Percentiles rank a stretch among this genome's conserved stretches.
Evolutionary conservation across 2,113 vertebrate genomes (phyloP).

Genomic region (Syngnathoides biaculeatus): DNA sequence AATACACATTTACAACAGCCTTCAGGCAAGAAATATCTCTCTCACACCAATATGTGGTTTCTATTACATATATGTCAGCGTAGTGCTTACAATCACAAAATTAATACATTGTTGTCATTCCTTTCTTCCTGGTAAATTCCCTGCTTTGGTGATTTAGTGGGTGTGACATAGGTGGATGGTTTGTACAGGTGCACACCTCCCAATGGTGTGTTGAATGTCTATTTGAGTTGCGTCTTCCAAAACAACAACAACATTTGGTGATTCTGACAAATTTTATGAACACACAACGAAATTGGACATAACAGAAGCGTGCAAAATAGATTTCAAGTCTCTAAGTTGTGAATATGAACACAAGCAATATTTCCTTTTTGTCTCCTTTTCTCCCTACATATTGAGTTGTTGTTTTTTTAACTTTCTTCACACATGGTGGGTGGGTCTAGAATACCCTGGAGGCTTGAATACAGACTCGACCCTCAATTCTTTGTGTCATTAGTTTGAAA

Average conservation of each 20-base stretch:
- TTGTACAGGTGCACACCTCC: not conserved
- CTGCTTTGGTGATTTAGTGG: constrained; percentile 15
- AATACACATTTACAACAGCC: constrained; percentile 33
- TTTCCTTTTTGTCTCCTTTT: no score
- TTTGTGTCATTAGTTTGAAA: constrained; percentile 53
- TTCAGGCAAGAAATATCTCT: constrained; percentile 43
- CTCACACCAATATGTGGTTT: constrained; percentile 32
- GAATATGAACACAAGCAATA: not conserved
- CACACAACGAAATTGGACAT: not conserved
- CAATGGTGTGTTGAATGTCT: constrained; percentile 3
- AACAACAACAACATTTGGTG: not conserved
- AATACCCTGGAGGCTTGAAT: not conserved
- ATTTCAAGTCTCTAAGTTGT: constrained; percentile 15
- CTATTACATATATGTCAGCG: constrained; percentile 30
- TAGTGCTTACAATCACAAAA: constrained; percentile 37
- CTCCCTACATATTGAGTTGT: not conserved
- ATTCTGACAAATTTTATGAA: constrained; percentile 1
- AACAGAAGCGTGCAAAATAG: not conserved
- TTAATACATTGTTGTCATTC: constrained; percentile 17
- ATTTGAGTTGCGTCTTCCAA: constrained; percentile 5
- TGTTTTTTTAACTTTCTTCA: not conserved
- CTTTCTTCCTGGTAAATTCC: constrained; percentile 35
- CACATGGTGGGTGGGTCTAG: constrained; percentile 12
- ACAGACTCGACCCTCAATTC: constrained; percentile 25
- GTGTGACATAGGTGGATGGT: not conserved